These are phyloP conservation scores for Anabacerthia variegaticeps DNA, from an alignment of 2,797 vertebrate genomes.

Conservation along the genomic window DNA sequence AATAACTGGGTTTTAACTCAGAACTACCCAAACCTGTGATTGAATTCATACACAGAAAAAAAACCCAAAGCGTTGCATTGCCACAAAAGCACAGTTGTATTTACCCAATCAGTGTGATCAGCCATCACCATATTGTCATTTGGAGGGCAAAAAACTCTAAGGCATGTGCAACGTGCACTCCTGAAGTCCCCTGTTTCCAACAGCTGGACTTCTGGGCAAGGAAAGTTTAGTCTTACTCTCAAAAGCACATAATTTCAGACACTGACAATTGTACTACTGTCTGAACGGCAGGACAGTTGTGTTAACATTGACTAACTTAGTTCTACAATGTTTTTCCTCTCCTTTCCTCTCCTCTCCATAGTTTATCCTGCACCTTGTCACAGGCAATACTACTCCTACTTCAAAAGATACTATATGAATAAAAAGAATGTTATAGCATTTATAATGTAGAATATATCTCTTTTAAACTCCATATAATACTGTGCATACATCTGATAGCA, in stretches of 20 bases:
- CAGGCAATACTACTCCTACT: background rate
- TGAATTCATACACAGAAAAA: background rate
- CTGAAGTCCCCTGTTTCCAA: background rate
- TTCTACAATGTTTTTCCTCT: background rate
- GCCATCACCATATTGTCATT: background rate
- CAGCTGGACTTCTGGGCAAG: background rate
- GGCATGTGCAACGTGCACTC: rapidly evolving
- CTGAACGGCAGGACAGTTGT: background rate
- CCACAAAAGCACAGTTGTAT: background rate
- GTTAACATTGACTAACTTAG: background rate
- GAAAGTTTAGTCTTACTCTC: background rate
- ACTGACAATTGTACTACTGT: background rate
- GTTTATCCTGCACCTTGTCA: background rate
- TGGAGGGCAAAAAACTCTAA: background rate
- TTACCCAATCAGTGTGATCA: background rate
- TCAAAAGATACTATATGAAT: background rate
- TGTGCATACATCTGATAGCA: background rate
- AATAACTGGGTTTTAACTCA: background rate
- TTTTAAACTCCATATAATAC: background rate
- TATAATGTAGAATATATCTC: background rate
- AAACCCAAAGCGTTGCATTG: background rate
- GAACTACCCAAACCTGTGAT: background rate
- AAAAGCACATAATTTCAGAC: background rate
- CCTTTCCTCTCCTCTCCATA: background rate
- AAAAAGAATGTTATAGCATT: background rate